These are phyloP conservation scores for Craniophora ligustri DNA, from an alignment of 2,888 invertebrate genomes.

Conservation along the genomic window DNA sequence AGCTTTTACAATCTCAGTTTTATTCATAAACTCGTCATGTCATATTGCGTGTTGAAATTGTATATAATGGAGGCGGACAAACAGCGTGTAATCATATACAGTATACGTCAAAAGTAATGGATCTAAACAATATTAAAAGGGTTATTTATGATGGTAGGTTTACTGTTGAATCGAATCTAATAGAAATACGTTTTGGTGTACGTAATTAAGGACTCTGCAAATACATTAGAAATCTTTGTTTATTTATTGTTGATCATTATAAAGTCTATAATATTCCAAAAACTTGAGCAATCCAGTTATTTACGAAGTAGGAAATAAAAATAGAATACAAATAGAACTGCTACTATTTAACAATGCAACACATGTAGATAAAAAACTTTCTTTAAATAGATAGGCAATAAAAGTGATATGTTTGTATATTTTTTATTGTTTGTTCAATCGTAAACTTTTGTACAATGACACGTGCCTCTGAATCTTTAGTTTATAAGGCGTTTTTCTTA, in stretches of 20 bases:
- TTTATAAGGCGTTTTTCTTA: slow-evolving; percentile 9
- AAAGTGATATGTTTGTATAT: too few relatives aligned
- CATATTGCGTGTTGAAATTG: slow-evolving; percentile 26
- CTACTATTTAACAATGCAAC: too few relatives aligned
- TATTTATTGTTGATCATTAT: too few relatives aligned
- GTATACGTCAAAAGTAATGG: slow-evolving; percentile 1
- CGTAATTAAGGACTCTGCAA: not conserved
- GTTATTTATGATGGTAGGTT: slow-evolving; percentile 5
- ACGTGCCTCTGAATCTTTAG: not conserved
- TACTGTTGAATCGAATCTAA: slow-evolving; percentile 5
- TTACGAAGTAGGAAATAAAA: too few relatives aligned
- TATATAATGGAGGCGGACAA: slow-evolving; percentile 5
- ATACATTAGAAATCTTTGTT: too few relatives aligned
- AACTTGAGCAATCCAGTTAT: not conserved
- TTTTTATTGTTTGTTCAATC: not conserved
- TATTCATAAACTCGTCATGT: slow-evolving; percentile 25
- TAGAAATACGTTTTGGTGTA: not conserved
- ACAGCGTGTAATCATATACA: slow-evolving; percentile 16
- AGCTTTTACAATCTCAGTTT: slow-evolving; percentile 4
- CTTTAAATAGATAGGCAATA: too few relatives aligned
- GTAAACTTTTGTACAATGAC: not conserved
- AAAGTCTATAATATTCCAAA: not conserved
- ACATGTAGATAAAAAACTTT: too few relatives aligned
- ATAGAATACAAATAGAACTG: too few relatives aligned
- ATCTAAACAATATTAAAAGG: not conserved